Evolutionary conservation across 1,140 invertebrate genomes (phyloP).

Genomic region (Capitella teleta): DNA sequence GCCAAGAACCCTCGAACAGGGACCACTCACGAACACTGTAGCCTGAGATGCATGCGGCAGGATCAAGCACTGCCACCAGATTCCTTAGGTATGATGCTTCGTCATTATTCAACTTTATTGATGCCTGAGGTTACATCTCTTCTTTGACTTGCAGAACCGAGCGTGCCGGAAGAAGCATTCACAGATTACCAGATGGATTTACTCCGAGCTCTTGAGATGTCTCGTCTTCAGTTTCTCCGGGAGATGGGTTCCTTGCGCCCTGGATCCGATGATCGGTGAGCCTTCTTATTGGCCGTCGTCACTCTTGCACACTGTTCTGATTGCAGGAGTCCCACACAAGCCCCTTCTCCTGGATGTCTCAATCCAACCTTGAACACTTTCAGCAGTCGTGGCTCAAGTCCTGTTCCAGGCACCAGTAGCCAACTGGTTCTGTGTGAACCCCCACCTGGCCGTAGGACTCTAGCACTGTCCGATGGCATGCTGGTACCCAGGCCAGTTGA

Average conservation of each 20-base stretch:
- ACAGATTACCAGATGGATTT: slow-evolving; percentile 50
- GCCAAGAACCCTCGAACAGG: slow-evolving; percentile 47
- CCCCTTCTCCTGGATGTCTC: too few species aligned
- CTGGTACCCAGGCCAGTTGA: too few species aligned
- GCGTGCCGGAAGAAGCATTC: slow-evolving; percentile 2
- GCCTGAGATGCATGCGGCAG: slow-evolving; percentile 39
- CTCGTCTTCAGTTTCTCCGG: slow-evolving; percentile 51
- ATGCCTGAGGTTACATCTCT: neutral
- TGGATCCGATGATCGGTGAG: slow-evolving; percentile 5
- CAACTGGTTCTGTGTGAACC: too few species aligned
- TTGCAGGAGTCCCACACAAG: too few species aligned
- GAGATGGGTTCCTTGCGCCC: slow-evolving; percentile 28
- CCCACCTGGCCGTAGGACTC: too few species aligned
- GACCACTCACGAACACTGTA: slow-evolving; percentile 46
- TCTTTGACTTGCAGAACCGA: too few species aligned
- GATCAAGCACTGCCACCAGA: slow-evolving; percentile 20
- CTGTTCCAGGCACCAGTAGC: too few species aligned
- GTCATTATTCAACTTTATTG: neutral
- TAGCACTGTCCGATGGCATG: too few species aligned
- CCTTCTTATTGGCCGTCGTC: too few species aligned
- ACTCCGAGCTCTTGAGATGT: slow-evolving; percentile 60
- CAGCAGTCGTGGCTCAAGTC: too few species aligned
- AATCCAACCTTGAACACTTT: too few species aligned
- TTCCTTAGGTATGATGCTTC: neutral
- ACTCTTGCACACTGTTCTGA: too few species aligned